Conservation (phyloP, 1,140 invertebrate species). For the Octopus bimaculoides region DNA sequence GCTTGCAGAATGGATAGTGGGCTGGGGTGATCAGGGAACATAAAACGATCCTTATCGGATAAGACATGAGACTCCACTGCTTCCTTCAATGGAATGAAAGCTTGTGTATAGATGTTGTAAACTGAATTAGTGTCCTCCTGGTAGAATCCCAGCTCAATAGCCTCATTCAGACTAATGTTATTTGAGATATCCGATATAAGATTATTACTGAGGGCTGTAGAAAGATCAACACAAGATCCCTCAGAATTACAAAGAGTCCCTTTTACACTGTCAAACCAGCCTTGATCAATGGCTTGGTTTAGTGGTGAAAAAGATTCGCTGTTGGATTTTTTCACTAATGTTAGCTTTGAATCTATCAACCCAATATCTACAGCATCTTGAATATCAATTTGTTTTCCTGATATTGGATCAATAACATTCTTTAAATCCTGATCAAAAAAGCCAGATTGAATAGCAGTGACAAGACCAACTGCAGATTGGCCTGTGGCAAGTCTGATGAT, state of each 20-base stretch:
- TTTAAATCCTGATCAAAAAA: constrained; percentile 27
- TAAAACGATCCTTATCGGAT: background rate
- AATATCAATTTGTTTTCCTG: constrained; percentile 65
- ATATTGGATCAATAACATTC: constrained; percentile 66
- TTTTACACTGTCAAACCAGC: constrained; percentile 63
- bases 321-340: constrained; percentile 71
- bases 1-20: constrained; percentile 33
- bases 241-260: constrained; percentile 33
- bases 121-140: constrained; percentile 34
- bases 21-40: background rate
- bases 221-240: constrained; percentile 30
- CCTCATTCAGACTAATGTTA: constrained; percentile 74
- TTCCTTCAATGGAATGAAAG: constrained; percentile 34
- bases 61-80: constrained; percentile 53
- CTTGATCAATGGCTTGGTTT: constrained; percentile 72
- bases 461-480: constrained; percentile 31
- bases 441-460: constrained; percentile 38
- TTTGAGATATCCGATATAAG: constrained; percentile 67
- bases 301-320: constrained; percentile 72
- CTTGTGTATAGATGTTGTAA: constrained; percentile 34
- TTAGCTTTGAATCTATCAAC: constrained; percentile 77
- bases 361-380: constrained; percentile 75
- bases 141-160: constrained; percentile 70
- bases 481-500: constrained; percentile 59
- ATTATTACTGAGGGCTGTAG: constrained; percentile 61